phyloP scores from a whole-genome alignment of 2,113 vertebrate genomes.

The Xiphias gladius region DNA sequence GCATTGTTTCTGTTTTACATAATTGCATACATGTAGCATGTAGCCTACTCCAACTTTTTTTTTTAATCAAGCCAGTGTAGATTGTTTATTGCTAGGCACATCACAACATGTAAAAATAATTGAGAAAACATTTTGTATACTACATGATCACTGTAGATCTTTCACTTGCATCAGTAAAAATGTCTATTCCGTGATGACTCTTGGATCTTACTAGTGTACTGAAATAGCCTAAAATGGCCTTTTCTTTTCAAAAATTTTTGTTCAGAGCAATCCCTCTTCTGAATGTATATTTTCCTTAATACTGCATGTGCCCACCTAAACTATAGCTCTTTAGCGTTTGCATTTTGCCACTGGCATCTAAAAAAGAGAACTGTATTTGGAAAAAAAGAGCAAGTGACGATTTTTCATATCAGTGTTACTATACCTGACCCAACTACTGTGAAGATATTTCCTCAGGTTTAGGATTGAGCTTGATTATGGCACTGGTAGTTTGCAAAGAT shows the following conservation, averaged over 20 bases:
- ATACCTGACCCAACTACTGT: not conserved
- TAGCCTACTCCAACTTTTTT: not conserved
- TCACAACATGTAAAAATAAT: not conserved
- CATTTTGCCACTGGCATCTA: conserved; percentile 3
- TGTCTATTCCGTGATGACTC: not conserved
- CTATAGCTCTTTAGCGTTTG: not conserved
- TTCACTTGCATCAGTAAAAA: not conserved
- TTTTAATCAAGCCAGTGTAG: not conserved
- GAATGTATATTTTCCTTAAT: not conserved
- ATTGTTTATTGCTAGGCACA: not conserved
- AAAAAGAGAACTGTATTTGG: not conserved
- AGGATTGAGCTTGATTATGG: conserved; percentile 9
- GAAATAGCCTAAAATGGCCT: not conserved
- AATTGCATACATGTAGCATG: conserved; percentile 2
- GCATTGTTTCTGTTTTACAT: not conserved
- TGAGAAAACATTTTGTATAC: too few species aligned
- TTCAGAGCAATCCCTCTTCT: not conserved
- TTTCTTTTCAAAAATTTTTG: not conserved
- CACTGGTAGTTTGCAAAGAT: conserved; percentile 26
- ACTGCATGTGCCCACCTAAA: not conserved
- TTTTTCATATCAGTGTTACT: not conserved
- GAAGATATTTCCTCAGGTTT: conserved; percentile 7
- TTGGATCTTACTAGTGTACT: not conserved
- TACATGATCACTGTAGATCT: not conserved
- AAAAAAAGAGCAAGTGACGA: not conserved